These are phyloP conservation scores for Ophion ellenae DNA, from an alignment of 2,888 invertebrate species.

Conservation along the genomic window DNA sequence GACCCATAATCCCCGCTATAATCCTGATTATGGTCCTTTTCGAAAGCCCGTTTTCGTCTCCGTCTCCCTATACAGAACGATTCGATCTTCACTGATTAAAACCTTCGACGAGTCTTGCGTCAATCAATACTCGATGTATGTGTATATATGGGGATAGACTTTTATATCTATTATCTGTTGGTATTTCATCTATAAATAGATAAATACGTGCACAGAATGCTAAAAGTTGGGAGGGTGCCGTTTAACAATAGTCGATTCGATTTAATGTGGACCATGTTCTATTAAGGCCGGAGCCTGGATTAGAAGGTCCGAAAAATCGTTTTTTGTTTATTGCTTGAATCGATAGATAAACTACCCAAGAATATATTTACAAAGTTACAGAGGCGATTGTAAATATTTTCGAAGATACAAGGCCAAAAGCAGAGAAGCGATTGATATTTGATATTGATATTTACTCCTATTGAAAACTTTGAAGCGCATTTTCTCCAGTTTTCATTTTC, in stretches of 20 bases:
- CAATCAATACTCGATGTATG: constrained; percentile 49
- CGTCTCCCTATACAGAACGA: constrained; percentile 61
- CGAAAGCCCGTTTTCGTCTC: constrained; percentile 43
- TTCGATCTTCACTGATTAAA: constrained; percentile 77
- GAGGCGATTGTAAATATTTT: too few species aligned
- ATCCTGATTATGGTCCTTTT: constrained; percentile 79
- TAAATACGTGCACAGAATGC: background rate
- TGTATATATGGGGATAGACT: background rate
- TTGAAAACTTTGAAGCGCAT: too few species aligned
- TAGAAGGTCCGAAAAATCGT: too few species aligned
- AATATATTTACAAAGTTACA: too few species aligned
- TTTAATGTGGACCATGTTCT: background rate
- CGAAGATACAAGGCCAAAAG: too few species aligned
- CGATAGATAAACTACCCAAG: too few species aligned
- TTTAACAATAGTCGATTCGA: background rate
- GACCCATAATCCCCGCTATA: constrained; percentile 80
- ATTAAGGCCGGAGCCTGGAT: background rate
- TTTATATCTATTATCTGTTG: background rate
- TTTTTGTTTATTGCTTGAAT: too few species aligned
- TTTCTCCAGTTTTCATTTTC: too few species aligned
- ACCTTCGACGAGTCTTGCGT: constrained; percentile 70
- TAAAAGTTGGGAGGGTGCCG: background rate
- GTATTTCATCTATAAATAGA: constrained; percentile 2
- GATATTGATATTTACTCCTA: too few species aligned
- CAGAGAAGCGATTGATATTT: too few species aligned